A percentile compares a stretch with the other conserved stretches of the same genome.
Conservation (phyloP, 2,797 vertebrate genomes). For the Myripristis jacobus region DNA sequence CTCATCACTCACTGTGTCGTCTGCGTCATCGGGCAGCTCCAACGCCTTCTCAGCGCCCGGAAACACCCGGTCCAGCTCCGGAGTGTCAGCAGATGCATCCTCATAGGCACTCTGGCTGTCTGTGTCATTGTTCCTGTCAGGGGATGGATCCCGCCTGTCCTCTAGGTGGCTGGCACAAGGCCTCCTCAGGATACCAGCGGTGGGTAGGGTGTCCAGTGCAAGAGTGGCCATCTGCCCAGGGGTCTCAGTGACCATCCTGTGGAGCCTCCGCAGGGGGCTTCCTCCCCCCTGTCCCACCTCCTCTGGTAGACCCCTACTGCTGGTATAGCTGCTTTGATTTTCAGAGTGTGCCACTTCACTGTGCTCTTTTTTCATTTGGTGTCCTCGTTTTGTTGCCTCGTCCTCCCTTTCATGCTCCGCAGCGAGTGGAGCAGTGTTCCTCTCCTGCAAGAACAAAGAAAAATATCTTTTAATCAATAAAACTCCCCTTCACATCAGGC, state of each 20-base stretch:
- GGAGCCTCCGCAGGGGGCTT: slow-evolving; percentile 34
- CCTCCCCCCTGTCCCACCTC: background rate
- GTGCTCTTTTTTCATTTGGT: slow-evolving; percentile 24
- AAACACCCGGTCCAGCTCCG: slow-evolving; percentile 67
- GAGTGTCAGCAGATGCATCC: slow-evolving; percentile 73
- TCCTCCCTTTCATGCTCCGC: slow-evolving; percentile 21
- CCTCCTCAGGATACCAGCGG: slow-evolving; percentile 66
- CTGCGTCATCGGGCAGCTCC: slow-evolving; percentile 59
- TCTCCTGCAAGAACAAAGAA: slow-evolving; percentile 70
- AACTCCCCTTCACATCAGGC: background rate
- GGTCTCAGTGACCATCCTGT: slow-evolving; percentile 54
- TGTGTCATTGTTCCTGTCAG: slow-evolving; percentile 66
- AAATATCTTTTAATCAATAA: background rate
- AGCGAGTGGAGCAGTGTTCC: slow-evolving; percentile 15
- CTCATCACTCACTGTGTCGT: slow-evolving; percentile 13
- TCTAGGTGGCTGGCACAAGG: slow-evolving; percentile 24
- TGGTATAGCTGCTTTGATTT: slow-evolving; percentile 18
- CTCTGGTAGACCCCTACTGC: background rate
- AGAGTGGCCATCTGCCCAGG: slow-evolving; percentile 59
- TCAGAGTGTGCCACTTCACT: background rate
- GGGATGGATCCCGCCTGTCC: slow-evolving; percentile 47
- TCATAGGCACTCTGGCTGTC: slow-evolving; percentile 80
- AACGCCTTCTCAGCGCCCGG: slow-evolving; percentile 37
- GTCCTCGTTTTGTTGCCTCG: background rate
- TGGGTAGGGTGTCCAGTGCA: slow-evolving; percentile 27